These are phyloP conservation scores for Apotomis capreana DNA, from an alignment of 2,888 invertebrate species.

Conservation along the genomic window DNA sequence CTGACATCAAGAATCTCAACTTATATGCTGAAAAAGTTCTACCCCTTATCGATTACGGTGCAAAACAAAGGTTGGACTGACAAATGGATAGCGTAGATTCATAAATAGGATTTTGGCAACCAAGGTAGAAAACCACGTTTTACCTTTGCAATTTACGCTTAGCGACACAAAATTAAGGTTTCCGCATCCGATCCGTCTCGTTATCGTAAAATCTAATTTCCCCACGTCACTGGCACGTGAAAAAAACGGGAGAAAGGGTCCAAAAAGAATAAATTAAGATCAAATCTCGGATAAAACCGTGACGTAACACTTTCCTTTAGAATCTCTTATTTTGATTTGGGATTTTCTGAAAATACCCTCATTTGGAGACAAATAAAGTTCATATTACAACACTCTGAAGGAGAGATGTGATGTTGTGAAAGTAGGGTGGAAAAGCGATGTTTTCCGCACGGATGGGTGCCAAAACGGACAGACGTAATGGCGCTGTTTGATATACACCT, in stretches of 20 bases:
- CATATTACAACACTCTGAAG: neutral
- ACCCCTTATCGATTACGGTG: too few species aligned
- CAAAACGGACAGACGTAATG: conserved; percentile 32
- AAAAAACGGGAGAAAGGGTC: conserved; percentile 24
- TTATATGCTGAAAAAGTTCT: too few species aligned
- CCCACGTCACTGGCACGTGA: conserved; percentile 3
- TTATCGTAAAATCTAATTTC: conserved; percentile 24
- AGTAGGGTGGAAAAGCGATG: conserved; percentile 4
- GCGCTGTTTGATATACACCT: conserved; percentile 32
- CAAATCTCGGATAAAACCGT: conserved; percentile 24
- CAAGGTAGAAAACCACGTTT: neutral
- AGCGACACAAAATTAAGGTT: conserved; percentile 18
- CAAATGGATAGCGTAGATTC: too few species aligned
- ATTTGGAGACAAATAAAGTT: neutral
- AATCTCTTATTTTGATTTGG: neutral
- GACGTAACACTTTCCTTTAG: neutral
- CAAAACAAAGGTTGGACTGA: too few species aligned
- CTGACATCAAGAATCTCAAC: too few species aligned
- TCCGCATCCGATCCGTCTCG: conserved; percentile 23
- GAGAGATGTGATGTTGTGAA: neutral
- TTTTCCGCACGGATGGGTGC: conserved; percentile 25
- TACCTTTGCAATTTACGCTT: neutral
- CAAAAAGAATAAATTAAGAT: conserved; percentile 33
- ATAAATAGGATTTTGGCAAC: neutral
- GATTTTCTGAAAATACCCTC: neutral